phyloP scores from a whole-genome alignment of 1,140 invertebrate genomes.

The Gryllus bimaculatus region DNA sequence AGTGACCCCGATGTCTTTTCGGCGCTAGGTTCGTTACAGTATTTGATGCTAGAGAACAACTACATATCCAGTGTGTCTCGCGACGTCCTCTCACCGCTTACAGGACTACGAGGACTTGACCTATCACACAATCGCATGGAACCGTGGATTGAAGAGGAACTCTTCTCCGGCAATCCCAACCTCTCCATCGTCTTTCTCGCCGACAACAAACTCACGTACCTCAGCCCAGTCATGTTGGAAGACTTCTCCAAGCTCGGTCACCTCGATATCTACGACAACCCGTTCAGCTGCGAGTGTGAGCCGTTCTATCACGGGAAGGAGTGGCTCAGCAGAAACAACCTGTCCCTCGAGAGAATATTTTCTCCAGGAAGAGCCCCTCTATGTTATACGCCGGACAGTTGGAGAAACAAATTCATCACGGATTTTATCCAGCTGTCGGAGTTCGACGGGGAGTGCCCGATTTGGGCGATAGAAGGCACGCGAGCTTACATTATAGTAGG shows the following conservation, averaged over 20 bases:
- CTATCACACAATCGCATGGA: background rate
- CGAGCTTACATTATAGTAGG: constrained; percentile 25
- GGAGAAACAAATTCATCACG: constrained; percentile 34
- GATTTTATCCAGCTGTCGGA: constrained; percentile 30
- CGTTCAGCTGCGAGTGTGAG: constrained; percentile 43
- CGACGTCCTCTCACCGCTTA: background rate
- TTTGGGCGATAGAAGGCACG: background rate
- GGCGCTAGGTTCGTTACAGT: constrained; percentile 36
- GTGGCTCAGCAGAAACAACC: constrained; percentile 34
- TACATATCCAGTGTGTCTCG: background rate
- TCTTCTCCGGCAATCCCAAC: constrained; percentile 40
- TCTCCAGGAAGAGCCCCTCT: constrained; percentile 32
- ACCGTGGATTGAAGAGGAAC: constrained; percentile 32
- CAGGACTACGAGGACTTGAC: background rate
- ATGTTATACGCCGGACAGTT: constrained; percentile 33
- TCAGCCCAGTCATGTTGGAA: constrained; percentile 43
- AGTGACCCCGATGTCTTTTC: constrained; percentile 38
- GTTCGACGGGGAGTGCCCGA: constrained; percentile 26
- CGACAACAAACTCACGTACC: constrained; percentile 43
- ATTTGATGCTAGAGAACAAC: constrained; percentile 4
- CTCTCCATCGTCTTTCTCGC: constrained; percentile 34
- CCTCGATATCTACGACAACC: constrained; percentile 41
- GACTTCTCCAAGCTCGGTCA: constrained; percentile 38
- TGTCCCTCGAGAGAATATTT: constrained; percentile 28
- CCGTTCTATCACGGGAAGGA: constrained; percentile 33